Percentiles rank a stretch among this genome's conserved stretches.
Conservation (phyloP, 2,113 vertebrate genomes). For the Micromys minutus region DNA sequence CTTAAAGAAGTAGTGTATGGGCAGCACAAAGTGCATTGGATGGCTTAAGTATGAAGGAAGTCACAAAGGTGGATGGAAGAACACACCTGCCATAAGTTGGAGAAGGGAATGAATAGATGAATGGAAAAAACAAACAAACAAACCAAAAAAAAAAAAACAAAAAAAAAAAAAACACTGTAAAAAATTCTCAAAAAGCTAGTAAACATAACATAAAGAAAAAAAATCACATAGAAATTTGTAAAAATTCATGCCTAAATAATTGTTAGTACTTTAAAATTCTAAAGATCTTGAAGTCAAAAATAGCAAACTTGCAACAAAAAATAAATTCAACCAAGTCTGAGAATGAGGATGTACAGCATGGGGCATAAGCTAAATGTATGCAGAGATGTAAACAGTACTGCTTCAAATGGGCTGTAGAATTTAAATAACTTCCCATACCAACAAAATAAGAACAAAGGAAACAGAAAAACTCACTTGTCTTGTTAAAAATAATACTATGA, state of each 20-base stretch:
- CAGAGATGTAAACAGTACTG: conserved; percentile 72
- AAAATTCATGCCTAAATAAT: neutral
- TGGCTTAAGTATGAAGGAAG: neutral
- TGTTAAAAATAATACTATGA: conserved; percentile 70
- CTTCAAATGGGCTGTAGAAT: conserved; percentile 72
- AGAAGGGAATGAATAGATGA: neutral
- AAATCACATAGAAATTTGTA: neutral
- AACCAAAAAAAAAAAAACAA: no score
- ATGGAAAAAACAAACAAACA: no score
- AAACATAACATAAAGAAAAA: neutral
- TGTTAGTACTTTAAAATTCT: neutral
- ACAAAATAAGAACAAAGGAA: conserved; percentile 53
- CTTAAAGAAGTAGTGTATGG: no score
- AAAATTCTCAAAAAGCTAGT: neutral
- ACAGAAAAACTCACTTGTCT: neutral
- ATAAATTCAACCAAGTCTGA: conserved; percentile 56
- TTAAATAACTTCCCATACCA: conserved; percentile 72
- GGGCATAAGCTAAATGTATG: conserved; percentile 63
- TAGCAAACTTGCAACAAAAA: conserved; percentile 49
- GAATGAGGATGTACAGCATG: conserved; percentile 48
- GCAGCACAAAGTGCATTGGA: neutral
- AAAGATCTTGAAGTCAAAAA: conserved; percentile 6
- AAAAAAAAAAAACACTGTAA: no score
- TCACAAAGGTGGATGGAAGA: neutral
- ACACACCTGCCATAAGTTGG: neutral